These are phyloP conservation scores for Hippocampus barbouri DNA, from an alignment of 2,113 vertebrate genomes.

Conservation along the genomic window DNA sequence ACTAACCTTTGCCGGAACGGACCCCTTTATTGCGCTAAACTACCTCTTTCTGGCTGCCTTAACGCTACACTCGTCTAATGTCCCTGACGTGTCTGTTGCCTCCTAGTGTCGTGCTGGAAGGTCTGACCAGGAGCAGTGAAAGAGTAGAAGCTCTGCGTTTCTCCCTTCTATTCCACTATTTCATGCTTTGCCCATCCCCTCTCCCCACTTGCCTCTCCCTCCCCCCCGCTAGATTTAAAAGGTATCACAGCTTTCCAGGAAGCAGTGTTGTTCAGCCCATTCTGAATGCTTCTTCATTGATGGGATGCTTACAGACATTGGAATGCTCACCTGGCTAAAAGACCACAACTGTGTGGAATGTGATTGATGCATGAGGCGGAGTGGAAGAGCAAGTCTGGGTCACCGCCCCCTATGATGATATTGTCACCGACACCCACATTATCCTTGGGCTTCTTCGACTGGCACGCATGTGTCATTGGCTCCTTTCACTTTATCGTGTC, in stretches of 20 bases:
- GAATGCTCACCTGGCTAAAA: slow-evolving; percentile 41
- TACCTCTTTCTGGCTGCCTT: slow-evolving; percentile 43
- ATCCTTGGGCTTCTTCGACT: slow-evolving; percentile 26
- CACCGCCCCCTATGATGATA: slow-evolving; percentile 41
- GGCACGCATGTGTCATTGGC: slow-evolving; percentile 60
- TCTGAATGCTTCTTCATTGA: slow-evolving; percentile 47
- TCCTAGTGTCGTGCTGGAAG: slow-evolving; percentile 65
- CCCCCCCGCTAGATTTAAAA: slow-evolving; percentile 55
- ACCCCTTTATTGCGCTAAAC: slow-evolving; percentile 33
- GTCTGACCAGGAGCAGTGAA: slow-evolving; percentile 66
- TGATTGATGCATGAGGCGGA: slow-evolving; percentile 62
- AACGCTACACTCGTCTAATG: slow-evolving; percentile 52
- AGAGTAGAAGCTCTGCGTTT: slow-evolving; percentile 61
- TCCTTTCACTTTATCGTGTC: slow-evolving; percentile 45
- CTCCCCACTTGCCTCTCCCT: slow-evolving; percentile 22
- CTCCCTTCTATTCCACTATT: slow-evolving; percentile 37
- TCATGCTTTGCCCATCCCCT: slow-evolving; percentile 37
- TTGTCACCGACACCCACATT: slow-evolving; percentile 54
- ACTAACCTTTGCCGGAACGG: slow-evolving; percentile 16
- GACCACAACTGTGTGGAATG: slow-evolving; percentile 54
- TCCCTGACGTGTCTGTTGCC: slow-evolving; percentile 68
- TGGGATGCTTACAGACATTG: slow-evolving; percentile 44
- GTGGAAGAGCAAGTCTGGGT: slow-evolving; percentile 43
- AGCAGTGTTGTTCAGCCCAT: slow-evolving; percentile 59
- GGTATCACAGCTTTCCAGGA: slow-evolving; percentile 59